Base-by-base conservation (phyloP, 2,797 vertebrate genomes). In the Myiotriccus ornatus region DNA sequence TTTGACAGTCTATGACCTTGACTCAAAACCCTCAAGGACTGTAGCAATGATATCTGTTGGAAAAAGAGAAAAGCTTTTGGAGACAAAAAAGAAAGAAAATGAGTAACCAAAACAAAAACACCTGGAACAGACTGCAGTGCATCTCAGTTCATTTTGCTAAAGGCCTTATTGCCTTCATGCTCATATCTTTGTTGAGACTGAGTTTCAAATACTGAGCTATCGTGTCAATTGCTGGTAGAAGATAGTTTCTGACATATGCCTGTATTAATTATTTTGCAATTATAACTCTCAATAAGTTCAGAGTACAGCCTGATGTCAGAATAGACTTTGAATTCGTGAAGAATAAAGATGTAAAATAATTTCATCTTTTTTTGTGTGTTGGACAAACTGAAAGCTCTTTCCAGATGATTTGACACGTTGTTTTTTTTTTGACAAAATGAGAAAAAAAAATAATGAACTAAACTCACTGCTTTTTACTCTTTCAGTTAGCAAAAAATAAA, bases 51-150 rank as follows among this genome's bases (percentile, higher is more conserved):
- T 6, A 65, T 53, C 76, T 2, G 1, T 32, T 50, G 25, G 9
- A n/a, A 77, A 59, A 80, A 37, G 10, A 6, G 5, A 28, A 85
- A 83, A 37, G 4, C 3, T 50, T 84, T 59, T 32, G 5, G 14
- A 17, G 3, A 14, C 15, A 64, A 10, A 57, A 55, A 55, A 39
- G 17, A 14, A 25, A 37, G 28, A 21, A 35, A 34, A 7, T 1
- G 5, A 47, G 6, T 22, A 41, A 62, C 6, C 1, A 62, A 73
- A 68, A 11, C 3, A 60, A 75, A 68, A 81, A 9, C 16, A 62
- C 0, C 10, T 56, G 41, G 18, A 75, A 69, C 3, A 68, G 34
- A 41, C 30, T 37, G 11, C 21, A 46, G 10, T 2, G 0, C 53
- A 27, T 65, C 23, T 87, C 20, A 73, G 9, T 25, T 46, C 2